Percentiles rank a stretch among this genome's conserved stretches.
These are phyloP conservation scores for Phoxinus phoxinus DNA, from an alignment of 2,113 vertebrate species.

Conservation along the genomic window DNA sequence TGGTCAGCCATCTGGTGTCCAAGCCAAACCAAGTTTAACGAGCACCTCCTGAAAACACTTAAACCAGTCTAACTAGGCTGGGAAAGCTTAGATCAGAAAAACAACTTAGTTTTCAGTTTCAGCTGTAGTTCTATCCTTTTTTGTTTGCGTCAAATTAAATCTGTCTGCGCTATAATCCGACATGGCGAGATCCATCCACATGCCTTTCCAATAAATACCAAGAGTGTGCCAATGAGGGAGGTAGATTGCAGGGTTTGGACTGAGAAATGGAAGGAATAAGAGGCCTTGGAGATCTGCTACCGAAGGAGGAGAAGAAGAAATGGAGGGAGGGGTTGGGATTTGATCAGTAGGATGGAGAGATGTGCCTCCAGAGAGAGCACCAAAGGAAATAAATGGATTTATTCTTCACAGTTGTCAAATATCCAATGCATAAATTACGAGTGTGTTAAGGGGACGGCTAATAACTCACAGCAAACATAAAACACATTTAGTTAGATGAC, in stretches of 20 bases:
- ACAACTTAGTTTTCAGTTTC: neutral
- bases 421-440: slow-evolving; percentile 64
- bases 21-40: neutral
- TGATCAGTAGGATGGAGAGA: slow-evolving; percentile 47
- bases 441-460: slow-evolving; percentile 55
- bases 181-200: neutral
- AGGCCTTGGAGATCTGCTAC: slow-evolving; percentile 49
- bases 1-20: neutral
- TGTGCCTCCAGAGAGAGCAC: slow-evolving; percentile 38
- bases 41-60: neutral
- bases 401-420: slow-evolving; percentile 64
- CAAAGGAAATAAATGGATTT: slow-evolving; percentile 58
- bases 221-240: slow-evolving; percentile 14
- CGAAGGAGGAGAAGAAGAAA: slow-evolving; percentile 46
- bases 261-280: slow-evolving; percentile 51
- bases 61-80: neutral
- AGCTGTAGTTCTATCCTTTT: neutral
- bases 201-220: slow-evolving; percentile 2
- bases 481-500: slow-evolving; percentile 62
- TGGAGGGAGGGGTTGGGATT: slow-evolving; percentile 45
- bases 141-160: neutral
- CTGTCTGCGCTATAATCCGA: neutral
- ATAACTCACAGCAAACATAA: slow-evolving; percentile 63
- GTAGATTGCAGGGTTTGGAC: slow-evolving; percentile 13
- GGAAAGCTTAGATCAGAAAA: neutral